Conservation (phyloP, 2,797 vertebrate genomes). For the Tokudaia muenninki region DNA sequence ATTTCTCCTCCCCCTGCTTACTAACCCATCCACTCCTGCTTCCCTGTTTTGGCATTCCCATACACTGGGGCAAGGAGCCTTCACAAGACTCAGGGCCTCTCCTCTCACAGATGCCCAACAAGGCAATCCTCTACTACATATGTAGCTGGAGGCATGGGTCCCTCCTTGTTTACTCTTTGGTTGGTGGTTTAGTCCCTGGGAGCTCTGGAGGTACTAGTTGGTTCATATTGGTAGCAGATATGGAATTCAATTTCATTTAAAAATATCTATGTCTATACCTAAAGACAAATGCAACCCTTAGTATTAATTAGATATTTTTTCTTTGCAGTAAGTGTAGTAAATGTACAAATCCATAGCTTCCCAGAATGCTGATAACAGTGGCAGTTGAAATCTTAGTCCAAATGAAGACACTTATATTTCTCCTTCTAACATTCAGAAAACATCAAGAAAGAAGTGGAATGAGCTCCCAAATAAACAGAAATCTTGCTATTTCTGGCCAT, state of each 20-base stretch:
- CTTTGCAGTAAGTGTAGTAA: not conserved
- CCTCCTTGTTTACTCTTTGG: too few species aligned
- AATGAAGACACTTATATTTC: not conserved
- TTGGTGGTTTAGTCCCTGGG: too few species aligned
- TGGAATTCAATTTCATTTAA: not conserved
- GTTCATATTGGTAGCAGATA: not conserved
- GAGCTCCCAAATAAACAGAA: not conserved
- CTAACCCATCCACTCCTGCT: too few species aligned
- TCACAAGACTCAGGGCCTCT: too few species aligned
- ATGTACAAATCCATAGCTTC: not conserved
- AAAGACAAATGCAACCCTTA: not conserved
- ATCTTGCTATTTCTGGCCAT: not conserved
- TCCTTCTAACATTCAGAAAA: not conserved
- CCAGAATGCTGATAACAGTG: not conserved
- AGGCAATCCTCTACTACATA: too few species aligned
- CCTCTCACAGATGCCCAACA: too few species aligned
- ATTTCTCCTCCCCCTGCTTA: too few species aligned
- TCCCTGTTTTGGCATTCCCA: too few species aligned
- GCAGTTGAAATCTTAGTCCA: not conserved
- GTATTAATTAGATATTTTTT: not conserved
- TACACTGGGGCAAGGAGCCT: too few species aligned
- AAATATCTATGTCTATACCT: not conserved
- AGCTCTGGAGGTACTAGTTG: too few species aligned
- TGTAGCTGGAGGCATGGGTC: too few species aligned
- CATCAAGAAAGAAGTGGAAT: not conserved